Conservation (phyloP, 2,797 vertebrate genomes). For the Prionace glauca region DNA sequence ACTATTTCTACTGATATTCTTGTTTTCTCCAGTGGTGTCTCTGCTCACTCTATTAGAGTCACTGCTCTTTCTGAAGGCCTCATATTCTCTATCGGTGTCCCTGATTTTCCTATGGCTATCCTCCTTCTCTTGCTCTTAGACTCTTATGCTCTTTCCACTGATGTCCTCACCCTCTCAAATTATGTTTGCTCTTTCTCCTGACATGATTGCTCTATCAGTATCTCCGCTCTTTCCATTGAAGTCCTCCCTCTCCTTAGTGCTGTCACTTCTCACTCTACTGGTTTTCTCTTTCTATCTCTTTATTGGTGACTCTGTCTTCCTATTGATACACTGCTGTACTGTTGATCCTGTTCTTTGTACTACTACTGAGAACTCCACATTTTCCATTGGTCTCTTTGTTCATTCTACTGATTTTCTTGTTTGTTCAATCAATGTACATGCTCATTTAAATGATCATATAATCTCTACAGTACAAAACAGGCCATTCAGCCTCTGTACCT, state of each 20-base stretch:
- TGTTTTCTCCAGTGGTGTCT: neutral
- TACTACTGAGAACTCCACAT: neutral
- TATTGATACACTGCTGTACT: neutral
- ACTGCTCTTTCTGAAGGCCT: neutral
- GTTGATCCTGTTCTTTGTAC: too few relatives aligned
- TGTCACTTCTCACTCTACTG: neutral
- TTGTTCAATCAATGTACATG: neutral
- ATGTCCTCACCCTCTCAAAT: too few relatives aligned
- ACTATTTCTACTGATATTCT: neutral
- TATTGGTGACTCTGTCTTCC: neutral
- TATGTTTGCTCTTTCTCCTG: neutral
- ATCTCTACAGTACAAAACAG: too few relatives aligned
- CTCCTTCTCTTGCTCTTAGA: too few relatives aligned
- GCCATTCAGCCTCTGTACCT: too few relatives aligned
- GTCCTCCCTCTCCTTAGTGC: neutral
- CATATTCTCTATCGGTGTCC: neutral
- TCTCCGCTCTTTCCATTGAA: neutral
- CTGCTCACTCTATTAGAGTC: neutral
- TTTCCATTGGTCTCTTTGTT: neutral
- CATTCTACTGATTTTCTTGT: neutral
- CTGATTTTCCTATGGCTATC: neutral
- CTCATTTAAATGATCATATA: neutral
- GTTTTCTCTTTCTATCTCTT: neutral
- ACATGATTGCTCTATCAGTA: neutral
- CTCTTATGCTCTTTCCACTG: too few relatives aligned